Base-by-base conservation (phyloP, 2,113 vertebrate genomes). In the Lasiurus borealis region DNA sequence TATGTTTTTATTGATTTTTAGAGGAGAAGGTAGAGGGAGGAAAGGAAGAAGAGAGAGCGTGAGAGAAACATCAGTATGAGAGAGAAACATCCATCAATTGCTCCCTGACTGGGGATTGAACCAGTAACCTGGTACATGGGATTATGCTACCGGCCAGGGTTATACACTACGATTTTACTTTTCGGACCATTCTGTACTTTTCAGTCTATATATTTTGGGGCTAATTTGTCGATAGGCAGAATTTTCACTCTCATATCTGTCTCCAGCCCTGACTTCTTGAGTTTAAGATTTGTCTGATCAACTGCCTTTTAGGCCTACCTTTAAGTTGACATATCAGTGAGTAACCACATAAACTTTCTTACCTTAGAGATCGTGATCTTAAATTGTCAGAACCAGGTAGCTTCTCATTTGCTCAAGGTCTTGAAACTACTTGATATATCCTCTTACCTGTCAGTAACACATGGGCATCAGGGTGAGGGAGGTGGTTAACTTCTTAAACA, bases 361-460 rank as follows among this genome's bases (percentile, higher is more conserved):
- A 93, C 21, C 2, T 52, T 36, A 18, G 64, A 78, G 27, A 66
- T 64, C 31, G 10, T 78, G 68, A 62, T 92, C 19, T 90, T 73
- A 83, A 83, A 71, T 86, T 82, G 7, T 78, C 75, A 29, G 68
- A 66, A 80, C 16, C 31, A 75, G 8, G 36, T 40, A n/a, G 21
- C 29, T 93, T 3, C 71, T 77, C 7, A 31, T 73, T 94, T 72
- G 57, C 15, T 94, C 31, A 34, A 59, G n/a, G 29, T 31, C 27
- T 27, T 92, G n/a, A 90, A 83, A 68, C 5, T 85, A 14, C 14
- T 83, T 76, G 82, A 90, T 27, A 50, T 85, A 75, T 88, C 87
- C 31, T 29, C 27, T n/a, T 36, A 0, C 29, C 23, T 86, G 27
- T 91, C 66, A 85, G 46, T 91, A 88, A 83, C 44, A 75, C 21